These are phyloP conservation scores for Glaucomys volans DNA, from an alignment of 2,113 vertebrate genomes.

Conservation along the genomic window DNA sequence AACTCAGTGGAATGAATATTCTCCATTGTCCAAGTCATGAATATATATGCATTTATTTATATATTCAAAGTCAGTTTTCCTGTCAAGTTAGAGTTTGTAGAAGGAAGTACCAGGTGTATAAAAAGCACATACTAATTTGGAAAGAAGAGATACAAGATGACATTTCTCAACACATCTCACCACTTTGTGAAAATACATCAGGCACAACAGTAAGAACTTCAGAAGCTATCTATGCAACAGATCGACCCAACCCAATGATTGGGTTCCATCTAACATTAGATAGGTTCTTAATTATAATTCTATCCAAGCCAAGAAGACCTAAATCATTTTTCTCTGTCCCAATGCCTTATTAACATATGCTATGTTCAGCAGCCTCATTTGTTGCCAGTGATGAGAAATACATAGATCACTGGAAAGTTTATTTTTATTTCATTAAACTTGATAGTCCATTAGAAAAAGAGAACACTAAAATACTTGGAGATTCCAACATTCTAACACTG, in stretches of 20 bases:
- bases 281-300: not conserved
- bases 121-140: constrained; percentile 30
- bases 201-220: not conserved
- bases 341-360: constrained; percentile 1
- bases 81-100: constrained; percentile 39
- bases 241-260: not conserved
- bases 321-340: not conserved
- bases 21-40: not conserved
- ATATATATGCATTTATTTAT: not conserved
- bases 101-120: not conserved
- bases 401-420: not conserved
- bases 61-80: not conserved
- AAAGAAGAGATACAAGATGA: constrained; percentile 22
- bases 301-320: not conserved
- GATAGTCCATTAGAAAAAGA: not conserved
- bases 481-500: not conserved
- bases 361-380: not conserved
- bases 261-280: not conserved
- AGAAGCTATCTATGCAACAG: not conserved
- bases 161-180: constrained; percentile 60
- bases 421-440: constrained; percentile 11
- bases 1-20: not conserved
- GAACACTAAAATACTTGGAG: not conserved
- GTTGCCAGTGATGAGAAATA: not conserved
- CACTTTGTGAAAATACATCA: constrained; percentile 54